Evolutionary conservation across 2,113 vertebrate species (phyloP).

Genomic region (Archocentrus centrarchus): DNA sequence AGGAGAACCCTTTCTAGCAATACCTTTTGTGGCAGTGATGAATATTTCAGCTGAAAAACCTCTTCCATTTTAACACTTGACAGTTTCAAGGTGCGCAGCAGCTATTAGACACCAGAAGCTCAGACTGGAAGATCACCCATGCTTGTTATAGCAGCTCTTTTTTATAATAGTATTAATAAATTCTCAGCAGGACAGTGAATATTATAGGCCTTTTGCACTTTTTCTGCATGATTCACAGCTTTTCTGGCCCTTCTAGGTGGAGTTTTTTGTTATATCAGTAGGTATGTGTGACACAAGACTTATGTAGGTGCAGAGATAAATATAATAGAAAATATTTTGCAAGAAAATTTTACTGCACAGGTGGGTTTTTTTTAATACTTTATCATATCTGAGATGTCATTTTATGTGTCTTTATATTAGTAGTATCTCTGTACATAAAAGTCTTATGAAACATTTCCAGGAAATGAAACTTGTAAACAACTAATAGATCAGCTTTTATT

Average conservation of each 20-base stretch:
- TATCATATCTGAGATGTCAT: not conserved
- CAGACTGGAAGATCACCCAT: conserved; percentile 39
- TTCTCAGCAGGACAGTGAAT: not conserved
- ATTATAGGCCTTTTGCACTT: not conserved
- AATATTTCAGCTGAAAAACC: conserved; percentile 64
- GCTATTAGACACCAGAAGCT: conserved; percentile 51
- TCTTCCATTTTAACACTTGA: conserved; percentile 52
- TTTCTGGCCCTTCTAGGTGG: not conserved
- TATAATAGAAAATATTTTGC: not conserved
- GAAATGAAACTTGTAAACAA: conserved; percentile 11
- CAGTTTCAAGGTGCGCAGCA: conserved; percentile 41
- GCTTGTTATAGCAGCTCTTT: conserved; percentile 39
- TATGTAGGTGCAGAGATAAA: not conserved
- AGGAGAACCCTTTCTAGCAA: conserved; percentile 22
- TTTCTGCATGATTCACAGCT: conserved; percentile 2
- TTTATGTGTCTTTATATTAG: not conserved
- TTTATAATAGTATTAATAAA: conserved; percentile 35
- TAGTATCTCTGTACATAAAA: not conserved
- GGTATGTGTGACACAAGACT: not conserved
- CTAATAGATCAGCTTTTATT: conserved; percentile 3
- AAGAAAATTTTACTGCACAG: not conserved
- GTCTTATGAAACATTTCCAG: not conserved
- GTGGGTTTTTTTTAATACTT: not conserved
- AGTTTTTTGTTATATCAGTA: not conserved
- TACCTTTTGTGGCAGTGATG: conserved; percentile 42